phyloP scores from a whole-genome alignment of 1,140 invertebrate species.

The Telenomus remus region DNA sequence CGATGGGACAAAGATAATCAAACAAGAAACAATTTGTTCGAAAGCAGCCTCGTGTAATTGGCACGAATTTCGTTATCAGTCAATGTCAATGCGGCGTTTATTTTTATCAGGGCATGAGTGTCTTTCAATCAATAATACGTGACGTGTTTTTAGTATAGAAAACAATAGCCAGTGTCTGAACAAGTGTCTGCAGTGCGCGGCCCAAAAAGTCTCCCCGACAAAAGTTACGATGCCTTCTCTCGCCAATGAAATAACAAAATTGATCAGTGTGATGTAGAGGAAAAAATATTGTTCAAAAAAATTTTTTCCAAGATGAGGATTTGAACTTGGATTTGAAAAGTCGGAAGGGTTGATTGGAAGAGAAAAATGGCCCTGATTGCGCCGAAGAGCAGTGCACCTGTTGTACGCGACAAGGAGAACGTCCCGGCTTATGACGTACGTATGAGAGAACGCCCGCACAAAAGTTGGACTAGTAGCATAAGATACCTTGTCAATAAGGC shows the following conservation, averaged over 20 bases:
- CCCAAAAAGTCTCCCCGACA: no score
- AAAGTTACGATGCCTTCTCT: no score
- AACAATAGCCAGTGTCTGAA: not conserved
- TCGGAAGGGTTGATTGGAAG: constrained; percentile 61
- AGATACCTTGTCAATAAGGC: constrained; percentile 42
- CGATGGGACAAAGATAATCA: no score
- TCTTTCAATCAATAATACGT: constrained; percentile 11
- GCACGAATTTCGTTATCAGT: constrained; percentile 15
- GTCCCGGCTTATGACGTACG: constrained; percentile 79
- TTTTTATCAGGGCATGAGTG: constrained; percentile 31
- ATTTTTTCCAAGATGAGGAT: constrained; percentile 23
- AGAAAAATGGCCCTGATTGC: constrained; percentile 73
- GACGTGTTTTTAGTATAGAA: constrained; percentile 4
- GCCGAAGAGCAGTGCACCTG: constrained; percentile 75
- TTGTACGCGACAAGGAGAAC: constrained; percentile 78
- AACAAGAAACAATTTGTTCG: not conserved
- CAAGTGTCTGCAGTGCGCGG: not conserved
- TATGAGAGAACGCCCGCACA: constrained; percentile 48
- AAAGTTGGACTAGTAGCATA: constrained; percentile 1
- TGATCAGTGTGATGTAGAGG: no score
- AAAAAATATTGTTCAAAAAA: no score
- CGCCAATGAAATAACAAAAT: no score
- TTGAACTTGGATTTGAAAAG: constrained; percentile 17
- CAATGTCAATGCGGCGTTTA: constrained; percentile 21
- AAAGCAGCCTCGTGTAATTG: not conserved